Conservation (phyloP, 35 echinoderm and acorn worm species). For the Lytechinus variegatus region DNA sequence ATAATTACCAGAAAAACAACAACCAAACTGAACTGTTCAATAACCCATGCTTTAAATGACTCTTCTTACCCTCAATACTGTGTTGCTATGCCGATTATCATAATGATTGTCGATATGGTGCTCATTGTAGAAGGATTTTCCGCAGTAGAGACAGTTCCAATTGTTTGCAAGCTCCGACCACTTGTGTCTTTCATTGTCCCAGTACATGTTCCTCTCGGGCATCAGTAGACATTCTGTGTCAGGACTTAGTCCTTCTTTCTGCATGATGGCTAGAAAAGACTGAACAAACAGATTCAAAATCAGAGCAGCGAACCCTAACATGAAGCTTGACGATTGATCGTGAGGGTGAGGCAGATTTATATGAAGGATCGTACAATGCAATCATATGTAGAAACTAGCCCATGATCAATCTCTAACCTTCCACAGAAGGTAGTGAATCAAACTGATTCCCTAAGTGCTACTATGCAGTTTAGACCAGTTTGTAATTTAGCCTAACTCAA, state of each 20-base stretch:
- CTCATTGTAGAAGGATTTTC: slow-evolving; percentile 78
- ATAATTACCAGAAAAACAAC: too few relatives aligned
- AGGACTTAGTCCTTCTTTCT: slow-evolving; percentile 31
- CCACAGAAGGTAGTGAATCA: too few relatives aligned
- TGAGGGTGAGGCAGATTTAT: too few relatives aligned
- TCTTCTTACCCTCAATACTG: slow-evolving; percentile 53
- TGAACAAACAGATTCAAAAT: not conserved
- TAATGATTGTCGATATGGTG: slow-evolving; percentile 73
- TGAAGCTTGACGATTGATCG: too few relatives aligned
- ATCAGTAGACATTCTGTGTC: slow-evolving; percentile 57
- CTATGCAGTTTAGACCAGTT: too few relatives aligned
- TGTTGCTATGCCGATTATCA: slow-evolving; percentile 63
- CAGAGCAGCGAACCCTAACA: not conserved
- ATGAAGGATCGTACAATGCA: not conserved
- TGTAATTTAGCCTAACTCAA: too few relatives aligned
- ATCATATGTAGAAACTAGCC: too few relatives aligned
- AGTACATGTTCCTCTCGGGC: slow-evolving; percentile 68
- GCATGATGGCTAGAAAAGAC: slow-evolving; percentile 21
- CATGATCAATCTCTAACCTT: too few relatives aligned
- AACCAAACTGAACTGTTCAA: too few relatives aligned
- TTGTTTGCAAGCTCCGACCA: slow-evolving; percentile 53
- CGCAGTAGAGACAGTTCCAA: slow-evolving; percentile 90
- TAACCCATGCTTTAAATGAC: not conserved
- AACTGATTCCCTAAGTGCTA: too few relatives aligned
- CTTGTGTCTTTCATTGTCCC: slow-evolving; percentile 73